A percentile compares a stretch with the other conserved stretches of the same genome.
These are phyloP conservation scores for Hepsetus odoe DNA, from an alignment of 2,113 vertebrate species.

Conservation along the genomic window DNA sequence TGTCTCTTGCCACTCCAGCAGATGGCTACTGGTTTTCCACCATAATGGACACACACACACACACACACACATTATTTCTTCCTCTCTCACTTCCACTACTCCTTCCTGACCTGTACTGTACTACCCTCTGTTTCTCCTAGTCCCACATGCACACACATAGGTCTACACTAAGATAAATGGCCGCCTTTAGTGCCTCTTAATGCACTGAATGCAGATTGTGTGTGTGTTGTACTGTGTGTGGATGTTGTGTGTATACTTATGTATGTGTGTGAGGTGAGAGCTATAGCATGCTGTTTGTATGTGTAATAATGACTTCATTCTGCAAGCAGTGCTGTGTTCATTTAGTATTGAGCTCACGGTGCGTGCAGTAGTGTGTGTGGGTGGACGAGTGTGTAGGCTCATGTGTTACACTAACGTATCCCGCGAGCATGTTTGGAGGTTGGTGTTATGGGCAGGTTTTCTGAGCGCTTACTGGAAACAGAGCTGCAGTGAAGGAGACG, in stretches of 20 bases:
- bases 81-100: constrained; percentile 3
- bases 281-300: background rate
- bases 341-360: background rate
- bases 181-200: constrained; percentile 14
- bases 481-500: background rate
- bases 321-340: background rate
- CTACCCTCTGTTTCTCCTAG: background rate
- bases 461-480: background rate
- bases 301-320: background rate
- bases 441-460: constrained; percentile 9
- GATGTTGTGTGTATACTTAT: background rate
- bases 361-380: constrained; percentile 2
- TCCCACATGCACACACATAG: background rate
- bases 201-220: constrained; percentile 5
- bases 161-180: constrained; percentile 21
- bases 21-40: constrained; percentile 70
- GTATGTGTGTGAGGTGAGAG: background rate
- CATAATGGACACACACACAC: constrained; percentile 40
- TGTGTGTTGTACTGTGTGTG: background rate
- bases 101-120: background rate
- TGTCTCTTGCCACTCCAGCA: constrained; percentile 70
- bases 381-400: constrained; percentile 32
- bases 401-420: constrained; percentile 36
- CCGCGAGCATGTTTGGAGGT: constrained; percentile 26
- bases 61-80: background rate